Base-by-base conservation (phyloP, 2,113 vertebrate species). In the Myrmecobius fasciatus region DNA sequence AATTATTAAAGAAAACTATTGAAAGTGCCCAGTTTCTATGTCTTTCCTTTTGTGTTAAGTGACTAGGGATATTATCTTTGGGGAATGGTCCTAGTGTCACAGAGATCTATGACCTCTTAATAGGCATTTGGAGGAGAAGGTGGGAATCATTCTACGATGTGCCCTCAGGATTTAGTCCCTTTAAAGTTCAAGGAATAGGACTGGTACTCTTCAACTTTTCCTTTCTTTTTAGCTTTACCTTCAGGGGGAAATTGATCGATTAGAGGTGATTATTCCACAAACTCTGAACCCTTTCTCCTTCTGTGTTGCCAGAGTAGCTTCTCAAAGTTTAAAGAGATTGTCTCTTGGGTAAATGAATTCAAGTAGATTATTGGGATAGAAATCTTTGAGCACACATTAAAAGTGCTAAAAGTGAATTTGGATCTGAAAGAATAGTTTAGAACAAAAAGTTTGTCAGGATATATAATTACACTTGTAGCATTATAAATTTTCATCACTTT, bases 221-320 rank as follows among this genome's bases (percentile, higher is more conserved):
- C 98, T 98, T 98, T 98, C 98, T 98, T 98, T 98, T 97, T 75
- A 52, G 97, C 98, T 98, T 98, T 98, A 97, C 98, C 98, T 99
- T 98, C 97, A 97, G 96, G 98, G 98, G 98, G 96, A 98, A 98
- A 98, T 98, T 97, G 98, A 99, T 98, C 95, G 98, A 98, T 98
- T 98, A 94, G 98, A 98, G 97, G 98, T 98, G 98, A 98, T 98
- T 98, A 98, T 99, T 98, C 98, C 98, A 98, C 98, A 98, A 98
- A 98, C 98, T 98, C 98, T 90, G 95, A 98, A 98, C 98, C 94
- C 98, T 98, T 98, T 98, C 89, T 97, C 96, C 96, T 94, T 98
- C 98, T 97, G 91, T 97, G 92, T 97, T 98, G 98, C 98, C 98
- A 3, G 96, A 96, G 97, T 97, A 98, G 98, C 97, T 96, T 98